These are phyloP conservation scores for Myotis vivesi DNA, from an alignment of 2,797 vertebrate genomes.

Conservation along the genomic window DNA sequence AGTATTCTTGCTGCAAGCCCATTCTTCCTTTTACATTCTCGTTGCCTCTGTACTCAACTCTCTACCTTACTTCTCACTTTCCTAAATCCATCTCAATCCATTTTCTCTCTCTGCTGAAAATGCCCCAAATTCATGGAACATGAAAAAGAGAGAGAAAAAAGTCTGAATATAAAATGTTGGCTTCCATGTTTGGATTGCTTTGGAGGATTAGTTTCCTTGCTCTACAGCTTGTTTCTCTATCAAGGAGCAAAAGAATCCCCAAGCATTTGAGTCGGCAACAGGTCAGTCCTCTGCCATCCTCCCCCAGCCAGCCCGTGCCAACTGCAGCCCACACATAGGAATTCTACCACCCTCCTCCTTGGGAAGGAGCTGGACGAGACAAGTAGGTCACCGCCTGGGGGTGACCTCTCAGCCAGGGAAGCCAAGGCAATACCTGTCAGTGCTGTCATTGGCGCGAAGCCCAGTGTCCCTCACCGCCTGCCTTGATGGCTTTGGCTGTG, in stretches of 20 bases:
- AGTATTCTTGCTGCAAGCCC: neutral
- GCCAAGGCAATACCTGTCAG: slow-evolving; percentile 17
- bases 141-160: neutral
- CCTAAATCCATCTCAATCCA: neutral
- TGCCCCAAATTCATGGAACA: neutral
- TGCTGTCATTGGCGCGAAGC: neutral
- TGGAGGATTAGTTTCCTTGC: neutral
- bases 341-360: neutral
- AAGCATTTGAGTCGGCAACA: neutral
- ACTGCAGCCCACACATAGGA: neutral
- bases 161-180: neutral
- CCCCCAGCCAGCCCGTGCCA: neutral
- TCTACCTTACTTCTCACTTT: neutral
- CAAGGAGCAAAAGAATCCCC: neutral
- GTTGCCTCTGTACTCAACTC: neutral
- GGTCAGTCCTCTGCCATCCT: neutral
- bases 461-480: neutral
- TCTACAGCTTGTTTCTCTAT: neutral
- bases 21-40: neutral
- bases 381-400: neutral
- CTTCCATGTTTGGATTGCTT: neutral
- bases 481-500: neutral
- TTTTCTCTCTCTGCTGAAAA: neutral
- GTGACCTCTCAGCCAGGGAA: neutral
- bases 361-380: neutral